phyloP scores from a whole-genome alignment of 2,888 invertebrate genomes.

The Andrena bucephala region DNA sequence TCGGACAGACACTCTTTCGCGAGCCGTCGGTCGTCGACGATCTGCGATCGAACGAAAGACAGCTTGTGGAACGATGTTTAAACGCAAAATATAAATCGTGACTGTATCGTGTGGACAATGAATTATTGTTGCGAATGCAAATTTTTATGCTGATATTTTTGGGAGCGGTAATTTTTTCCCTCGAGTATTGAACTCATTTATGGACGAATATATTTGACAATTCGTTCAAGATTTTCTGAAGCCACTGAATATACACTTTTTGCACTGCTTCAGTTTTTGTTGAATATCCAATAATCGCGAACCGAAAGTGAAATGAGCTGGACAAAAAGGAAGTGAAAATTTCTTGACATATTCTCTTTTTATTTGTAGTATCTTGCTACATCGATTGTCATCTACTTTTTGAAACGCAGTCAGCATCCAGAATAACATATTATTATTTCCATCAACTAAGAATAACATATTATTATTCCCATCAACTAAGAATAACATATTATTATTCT shows the following conservation, averaged over 20 bases:
- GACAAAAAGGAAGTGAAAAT: background rate
- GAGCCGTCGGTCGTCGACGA: conserved; percentile 59
- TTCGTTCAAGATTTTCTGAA: background rate
- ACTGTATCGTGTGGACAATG: conserved; percentile 2
- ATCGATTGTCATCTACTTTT: background rate
- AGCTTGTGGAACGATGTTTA: background rate
- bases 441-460: no score
- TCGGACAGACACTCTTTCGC: conserved; percentile 9
- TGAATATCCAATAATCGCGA: no score
- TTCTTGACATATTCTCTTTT: background rate
- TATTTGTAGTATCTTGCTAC: background rate
- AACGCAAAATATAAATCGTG: conserved; percentile 16
- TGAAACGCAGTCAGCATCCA: no score
- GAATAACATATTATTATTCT: no score
- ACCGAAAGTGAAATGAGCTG: background rate
- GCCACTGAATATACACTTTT: background rate
- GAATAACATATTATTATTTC: no score
- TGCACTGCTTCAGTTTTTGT: no score
- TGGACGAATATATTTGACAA: conserved; percentile 25
- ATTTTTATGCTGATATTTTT: background rate
- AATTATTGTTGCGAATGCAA: conserved; percentile 30
- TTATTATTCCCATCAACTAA: no score
- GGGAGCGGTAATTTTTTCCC: conserved; percentile 4
- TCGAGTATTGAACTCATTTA: background rate
- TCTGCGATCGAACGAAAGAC: conserved; percentile 2